Percentiles rank a stretch among this genome's conserved stretches.
These are phyloP conservation scores for Cyclophora albipunctata DNA, from an alignment of 2,888 invertebrate species.

Conservation along the genomic window DNA sequence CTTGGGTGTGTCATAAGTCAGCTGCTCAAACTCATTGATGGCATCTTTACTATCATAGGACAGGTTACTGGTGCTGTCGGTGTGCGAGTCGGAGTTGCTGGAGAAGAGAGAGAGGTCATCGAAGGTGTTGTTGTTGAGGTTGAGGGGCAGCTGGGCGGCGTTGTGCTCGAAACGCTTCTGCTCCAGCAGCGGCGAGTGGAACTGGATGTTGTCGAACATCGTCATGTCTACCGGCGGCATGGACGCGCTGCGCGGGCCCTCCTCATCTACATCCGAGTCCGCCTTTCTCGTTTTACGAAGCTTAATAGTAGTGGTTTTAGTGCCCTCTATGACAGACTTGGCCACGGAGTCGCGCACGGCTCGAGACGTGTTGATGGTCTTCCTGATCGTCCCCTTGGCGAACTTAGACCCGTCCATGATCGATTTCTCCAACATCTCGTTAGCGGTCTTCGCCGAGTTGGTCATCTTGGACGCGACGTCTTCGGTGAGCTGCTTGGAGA, in stretches of 20 bases:
- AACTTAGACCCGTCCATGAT: conserved; percentile 54
- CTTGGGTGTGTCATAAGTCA: conserved; percentile 59
- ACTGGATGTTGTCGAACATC: conserved; percentile 79
- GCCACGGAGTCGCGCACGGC: conserved; percentile 70
- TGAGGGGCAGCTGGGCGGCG: conserved; percentile 29
- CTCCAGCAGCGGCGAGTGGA: conserved; percentile 76
- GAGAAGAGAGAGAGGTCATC: conserved; percentile 59
- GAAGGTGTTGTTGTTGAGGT: conserved; percentile 44
- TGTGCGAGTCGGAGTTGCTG: conserved; percentile 52
- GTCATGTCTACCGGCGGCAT: conserved; percentile 73
- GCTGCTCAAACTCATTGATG: conserved; percentile 28
- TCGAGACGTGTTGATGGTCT: conserved; percentile 63
- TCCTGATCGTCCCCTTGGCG: conserved; percentile 64
- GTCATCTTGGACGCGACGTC: conserved; percentile 73
- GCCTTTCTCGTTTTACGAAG: conserved; percentile 43
- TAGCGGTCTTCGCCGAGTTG: conserved; percentile 53
- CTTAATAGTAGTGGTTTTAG: conserved; percentile 73
- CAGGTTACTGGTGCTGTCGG: conserved; percentile 51
- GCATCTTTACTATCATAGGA: conserved; percentile 49
- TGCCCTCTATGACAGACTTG: conserved; percentile 79
- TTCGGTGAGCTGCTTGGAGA: conserved; percentile 74
- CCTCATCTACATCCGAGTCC: conserved; percentile 29
- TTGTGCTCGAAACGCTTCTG: conserved; percentile 50
- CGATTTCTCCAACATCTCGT: conserved; percentile 56
- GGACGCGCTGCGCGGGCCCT: conserved; percentile 67